Conservation (phyloP, 2,113 vertebrate genomes). For the Carassius carassius region DNA sequence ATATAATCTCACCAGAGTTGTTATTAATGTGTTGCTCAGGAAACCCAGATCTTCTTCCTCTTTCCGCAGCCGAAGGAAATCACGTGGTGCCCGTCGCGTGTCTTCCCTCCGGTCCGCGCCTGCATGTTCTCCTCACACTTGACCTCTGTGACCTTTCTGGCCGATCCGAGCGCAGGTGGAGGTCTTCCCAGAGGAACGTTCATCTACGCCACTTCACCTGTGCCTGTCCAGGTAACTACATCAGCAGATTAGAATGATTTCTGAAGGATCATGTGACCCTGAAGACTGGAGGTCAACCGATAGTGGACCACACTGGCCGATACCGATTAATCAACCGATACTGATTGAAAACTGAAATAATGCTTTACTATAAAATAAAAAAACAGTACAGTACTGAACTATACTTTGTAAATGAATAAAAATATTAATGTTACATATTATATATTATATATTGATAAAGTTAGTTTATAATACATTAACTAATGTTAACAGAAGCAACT, state of each 20-base stretch:
- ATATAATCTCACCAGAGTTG: too few relatives aligned
- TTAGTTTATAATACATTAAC: too few relatives aligned
- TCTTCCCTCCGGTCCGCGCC: constrained; percentile 95
- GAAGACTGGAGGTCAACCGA: too few relatives aligned
- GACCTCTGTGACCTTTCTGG: constrained; percentile 94
- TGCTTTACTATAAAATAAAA: too few relatives aligned
- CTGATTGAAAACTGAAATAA: too few relatives aligned
- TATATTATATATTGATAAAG: too few relatives aligned
- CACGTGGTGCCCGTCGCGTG: constrained; percentile 92
- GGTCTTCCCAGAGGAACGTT: constrained; percentile 94
- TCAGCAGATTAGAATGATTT: neutral
- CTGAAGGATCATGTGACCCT: neutral
- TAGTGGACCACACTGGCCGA: too few relatives aligned
- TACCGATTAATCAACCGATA: too few relatives aligned
- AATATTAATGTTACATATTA: too few relatives aligned
- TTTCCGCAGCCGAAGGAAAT: constrained; percentile 88
- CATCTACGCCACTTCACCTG: constrained; percentile 92
- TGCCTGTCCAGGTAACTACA: constrained; percentile 86
- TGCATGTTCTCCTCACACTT: constrained; percentile 97
- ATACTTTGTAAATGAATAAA: too few relatives aligned
- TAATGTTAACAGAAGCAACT: too few relatives aligned
- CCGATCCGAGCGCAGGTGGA: constrained; percentile 95
- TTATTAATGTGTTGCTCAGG: neutral
- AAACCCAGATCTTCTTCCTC: constrained; percentile 17
- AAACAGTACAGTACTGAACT: too few relatives aligned